These are phyloP conservation scores for Ursus arctos DNA, from an alignment of 2,113 vertebrate genomes.

Conservation along the genomic window DNA sequence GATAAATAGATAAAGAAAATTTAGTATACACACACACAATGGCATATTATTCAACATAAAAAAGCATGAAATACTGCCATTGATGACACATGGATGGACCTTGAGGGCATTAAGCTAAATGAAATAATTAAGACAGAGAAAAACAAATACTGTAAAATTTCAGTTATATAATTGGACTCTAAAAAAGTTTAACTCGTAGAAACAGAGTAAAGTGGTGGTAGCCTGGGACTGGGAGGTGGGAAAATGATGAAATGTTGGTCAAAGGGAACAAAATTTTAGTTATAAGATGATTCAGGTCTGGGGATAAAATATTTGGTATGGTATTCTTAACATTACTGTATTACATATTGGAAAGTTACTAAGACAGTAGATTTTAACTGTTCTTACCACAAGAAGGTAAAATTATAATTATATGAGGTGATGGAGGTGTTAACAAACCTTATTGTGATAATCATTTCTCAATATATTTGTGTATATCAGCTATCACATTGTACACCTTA, in stretches of 20 bases:
- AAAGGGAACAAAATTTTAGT: background rate
- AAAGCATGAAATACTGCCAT: background rate
- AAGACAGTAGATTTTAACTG: background rate
- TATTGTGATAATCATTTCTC: background rate
- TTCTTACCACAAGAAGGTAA: background rate
- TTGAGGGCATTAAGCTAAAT: background rate
- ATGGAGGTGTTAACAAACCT: background rate
- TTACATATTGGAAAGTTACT: background rate
- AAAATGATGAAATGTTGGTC: background rate
- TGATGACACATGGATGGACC: background rate
- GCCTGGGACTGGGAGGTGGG: background rate
- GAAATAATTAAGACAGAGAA: background rate
- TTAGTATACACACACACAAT: too few species aligned
- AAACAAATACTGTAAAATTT: background rate
- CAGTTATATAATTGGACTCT: background rate
- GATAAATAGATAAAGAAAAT: too few species aligned
- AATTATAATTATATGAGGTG: background rate
- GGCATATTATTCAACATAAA: too few species aligned
- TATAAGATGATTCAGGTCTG: background rate
- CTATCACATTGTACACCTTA: background rate
- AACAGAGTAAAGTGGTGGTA: background rate
- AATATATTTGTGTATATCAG: background rate
- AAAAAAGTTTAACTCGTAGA: background rate
- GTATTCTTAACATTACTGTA: background rate
- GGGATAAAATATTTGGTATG: background rate